Evolutionary conservation across 2,113 vertebrate genomes (phyloP), one percentile per base, ranked within the genome.

Genomic region (Orycteropus afer): DNA sequence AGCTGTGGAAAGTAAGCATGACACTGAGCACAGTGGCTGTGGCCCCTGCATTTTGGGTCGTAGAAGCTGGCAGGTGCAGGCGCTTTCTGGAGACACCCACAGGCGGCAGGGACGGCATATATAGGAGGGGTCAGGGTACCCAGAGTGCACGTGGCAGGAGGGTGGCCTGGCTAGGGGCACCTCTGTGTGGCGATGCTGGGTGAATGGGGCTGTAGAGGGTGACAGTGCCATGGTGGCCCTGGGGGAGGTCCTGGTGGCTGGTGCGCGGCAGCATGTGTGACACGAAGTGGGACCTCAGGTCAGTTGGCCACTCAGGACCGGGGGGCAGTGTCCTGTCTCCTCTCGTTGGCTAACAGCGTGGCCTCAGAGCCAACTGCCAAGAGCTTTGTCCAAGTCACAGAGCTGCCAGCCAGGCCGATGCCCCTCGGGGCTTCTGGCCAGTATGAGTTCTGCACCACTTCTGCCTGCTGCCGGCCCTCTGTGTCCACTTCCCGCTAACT

Each of bases 91-190:
- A 14, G 55, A 80, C 29, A 18, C 55, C 65, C 13, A 11, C 2
- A 42, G 15, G 42, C 23, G 42, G n/a, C 15, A 0, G 51, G 69
- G 29, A 51, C 2, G 9, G 11, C 2, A 7, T 1, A 0, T 0
- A 20, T 0, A 42, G 93, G 53, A 69, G 55, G 12, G 32, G 6
- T 55, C 29, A 34, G 1, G 11, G 53, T 2, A 2, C n/a, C 12
- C 12, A 12, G 8, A 0, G 15, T 3, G 5, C 11, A 11, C 9
- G n/a, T 61, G 7, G 2, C 2, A 0, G 73, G 51, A 18, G 13
- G 14, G 1, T 12, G 22, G 27, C n/a, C 42, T 1, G 0, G 15
- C 20, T 0, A 0, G 10, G 65, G n/a, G 9, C 1, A 6, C 12
- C 0, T 25, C 59, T 65, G 32, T 47, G 29, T 40, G 8, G 17